Conservation (phyloP, 2,888 invertebrate genomes). For the Arctia plantaginis region DNA sequence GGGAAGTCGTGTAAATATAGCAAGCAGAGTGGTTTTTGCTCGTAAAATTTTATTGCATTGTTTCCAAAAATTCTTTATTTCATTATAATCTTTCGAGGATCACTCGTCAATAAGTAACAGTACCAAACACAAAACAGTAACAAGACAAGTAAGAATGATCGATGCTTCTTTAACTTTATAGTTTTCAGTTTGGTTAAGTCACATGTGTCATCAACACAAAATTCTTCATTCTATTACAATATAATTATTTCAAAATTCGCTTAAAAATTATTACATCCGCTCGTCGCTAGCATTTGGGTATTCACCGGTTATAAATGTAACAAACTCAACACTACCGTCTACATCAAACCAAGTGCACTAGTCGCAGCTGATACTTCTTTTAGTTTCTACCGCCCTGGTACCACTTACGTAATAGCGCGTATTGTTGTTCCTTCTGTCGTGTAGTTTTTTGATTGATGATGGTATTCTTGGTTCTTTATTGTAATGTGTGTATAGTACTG, state of each 20-base stretch:
- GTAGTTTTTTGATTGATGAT: not conserved
- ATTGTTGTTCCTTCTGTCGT: not conserved
- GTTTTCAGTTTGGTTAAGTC: too few relatives aligned
- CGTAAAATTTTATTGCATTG: not conserved
- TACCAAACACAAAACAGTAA: too few relatives aligned
- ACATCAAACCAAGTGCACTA: constrained; percentile 27
- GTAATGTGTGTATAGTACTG: too few relatives aligned
- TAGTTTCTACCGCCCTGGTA: constrained; percentile 22
- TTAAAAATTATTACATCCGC: constrained; percentile 13
- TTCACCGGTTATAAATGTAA: constrained; percentile 20
- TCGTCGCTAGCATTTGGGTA: constrained; percentile 1
- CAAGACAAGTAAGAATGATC: too few relatives aligned
- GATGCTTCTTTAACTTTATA: too few relatives aligned
- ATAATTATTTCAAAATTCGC: not conserved
- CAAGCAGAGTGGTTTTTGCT: not conserved
- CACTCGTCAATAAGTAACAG: not conserved
- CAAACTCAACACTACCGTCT: constrained; percentile 27
- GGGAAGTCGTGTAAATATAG: not conserved
- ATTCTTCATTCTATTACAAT: not conserved
- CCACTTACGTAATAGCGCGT: constrained; percentile 6
- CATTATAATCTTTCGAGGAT: not conserved
- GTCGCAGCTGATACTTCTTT: constrained; percentile 31
- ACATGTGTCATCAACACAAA: too few relatives aligned
- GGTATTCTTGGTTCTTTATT: not conserved
- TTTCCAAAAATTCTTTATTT: not conserved